Conservation (phyloP, 1,140 invertebrate species). For the Bombus vancouverensis region DNA sequence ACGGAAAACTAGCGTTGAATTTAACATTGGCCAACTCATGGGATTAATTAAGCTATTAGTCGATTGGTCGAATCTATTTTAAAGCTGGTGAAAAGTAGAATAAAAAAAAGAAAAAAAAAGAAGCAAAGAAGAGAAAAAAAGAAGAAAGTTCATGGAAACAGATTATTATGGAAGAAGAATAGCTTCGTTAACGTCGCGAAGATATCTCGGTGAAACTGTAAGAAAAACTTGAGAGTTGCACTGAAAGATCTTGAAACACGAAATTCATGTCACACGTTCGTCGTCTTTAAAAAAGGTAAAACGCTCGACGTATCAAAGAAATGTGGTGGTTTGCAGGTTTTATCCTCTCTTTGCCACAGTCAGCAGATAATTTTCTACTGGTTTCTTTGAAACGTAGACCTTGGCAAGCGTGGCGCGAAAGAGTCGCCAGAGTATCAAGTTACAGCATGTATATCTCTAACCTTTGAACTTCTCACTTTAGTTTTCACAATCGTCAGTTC, state of each 20-base stretch:
- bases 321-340: not conserved
- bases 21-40: not conserved
- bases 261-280: not conserved
- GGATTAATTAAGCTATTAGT: slow-evolving; percentile 25
- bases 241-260: not conserved
- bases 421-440: not conserved
- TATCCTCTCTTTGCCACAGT: not conserved
- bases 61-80: not conserved
- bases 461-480: not conserved
- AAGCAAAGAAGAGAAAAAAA: not conserved
- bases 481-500: not conserved
- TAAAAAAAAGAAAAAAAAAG: too few relatives aligned
- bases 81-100: not conserved
- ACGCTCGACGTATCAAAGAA: slow-evolving; percentile 22
- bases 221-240: not conserved
- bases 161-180: not conserved
- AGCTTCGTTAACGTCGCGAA: slow-evolving; percentile 8
- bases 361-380: not conserved
- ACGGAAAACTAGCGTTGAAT: slow-evolving; percentile 21
- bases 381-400: not conserved
- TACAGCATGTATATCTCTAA: not conserved
- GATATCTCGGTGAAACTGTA: not conserved
- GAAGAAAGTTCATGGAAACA: not conserved
- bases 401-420: not conserved
- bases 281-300: not conserved